Conservation (phyloP, 2,888 invertebrate species). For the Ophonus ardosiacus region DNA sequence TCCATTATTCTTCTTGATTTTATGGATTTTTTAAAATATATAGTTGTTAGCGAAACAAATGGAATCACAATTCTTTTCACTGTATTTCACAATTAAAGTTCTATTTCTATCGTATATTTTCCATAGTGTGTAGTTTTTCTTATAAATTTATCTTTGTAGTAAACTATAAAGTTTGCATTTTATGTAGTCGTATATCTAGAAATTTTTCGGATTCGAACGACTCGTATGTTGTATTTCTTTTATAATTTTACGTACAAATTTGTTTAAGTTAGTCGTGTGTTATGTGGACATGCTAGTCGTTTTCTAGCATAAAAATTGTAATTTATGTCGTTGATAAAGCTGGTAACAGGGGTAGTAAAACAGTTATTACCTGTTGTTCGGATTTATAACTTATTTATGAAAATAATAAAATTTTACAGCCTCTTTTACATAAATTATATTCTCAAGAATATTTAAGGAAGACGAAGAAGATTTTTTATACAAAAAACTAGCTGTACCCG, state of each 20-base stretch:
- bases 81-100: not conserved
- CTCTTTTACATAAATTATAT: not conserved
- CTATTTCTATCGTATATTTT: not conserved
- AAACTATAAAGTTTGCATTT: not conserved
- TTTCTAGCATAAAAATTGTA: slow-evolving; percentile 7
- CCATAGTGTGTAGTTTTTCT: not conserved
- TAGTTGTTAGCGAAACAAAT: not conserved
- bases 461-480: too few relatives aligned
- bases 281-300: not conserved
- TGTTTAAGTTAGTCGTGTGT: not conserved
- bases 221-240: not conserved
- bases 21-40: too few relatives aligned
- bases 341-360: not conserved
- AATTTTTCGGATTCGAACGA: not conserved
- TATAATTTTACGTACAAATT: not conserved
- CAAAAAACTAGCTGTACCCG: too few relatives aligned
- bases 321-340: not conserved
- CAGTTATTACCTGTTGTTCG: not conserved
- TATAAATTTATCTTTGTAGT: not conserved
- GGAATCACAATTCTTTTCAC: not conserved
- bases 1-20: too few relatives aligned
- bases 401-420: not conserved
- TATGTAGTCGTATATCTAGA: not conserved
- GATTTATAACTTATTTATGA: slow-evolving; percentile 14
- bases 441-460: too few relatives aligned